Percentiles rank a stretch among this genome's conserved stretches.
phyloP scores from a whole-genome alignment of 2,888 invertebrate genomes.

The Cetonia aurata region DNA sequence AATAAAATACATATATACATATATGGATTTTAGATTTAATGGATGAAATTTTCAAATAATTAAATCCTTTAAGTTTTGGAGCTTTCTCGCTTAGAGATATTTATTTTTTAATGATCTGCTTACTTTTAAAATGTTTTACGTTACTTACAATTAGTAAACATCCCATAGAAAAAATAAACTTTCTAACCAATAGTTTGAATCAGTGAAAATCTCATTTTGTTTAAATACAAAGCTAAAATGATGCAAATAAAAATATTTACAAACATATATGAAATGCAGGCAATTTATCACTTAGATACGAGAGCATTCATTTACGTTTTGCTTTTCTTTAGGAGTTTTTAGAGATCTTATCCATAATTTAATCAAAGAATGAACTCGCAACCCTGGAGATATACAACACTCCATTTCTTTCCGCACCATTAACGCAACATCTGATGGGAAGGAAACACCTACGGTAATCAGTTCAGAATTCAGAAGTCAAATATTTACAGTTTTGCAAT shows the following conservation, averaged over 20 bases:
- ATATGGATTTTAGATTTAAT: no score
- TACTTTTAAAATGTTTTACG: no score
- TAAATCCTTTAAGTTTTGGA: no score
- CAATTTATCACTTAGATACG: slow-evolving; percentile 10
- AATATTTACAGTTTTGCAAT: slow-evolving; percentile 46
- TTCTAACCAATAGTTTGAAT: no score
- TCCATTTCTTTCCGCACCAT: slow-evolving; percentile 26
- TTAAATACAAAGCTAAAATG: no score
- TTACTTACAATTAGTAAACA: no score
- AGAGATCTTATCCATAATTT: slow-evolving; percentile 10
- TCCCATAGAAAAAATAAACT: no score
- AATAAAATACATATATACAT: no score
- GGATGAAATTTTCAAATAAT: no score
- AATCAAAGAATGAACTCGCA: slow-evolving; percentile 10
- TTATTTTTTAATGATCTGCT: no score
- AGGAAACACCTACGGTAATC: slow-evolving; percentile 22
- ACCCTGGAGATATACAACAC: background rate
- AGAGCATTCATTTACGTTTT: slow-evolving; percentile 11
- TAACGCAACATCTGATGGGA: slow-evolving; percentile 20
- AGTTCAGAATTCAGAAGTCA: slow-evolving; percentile 40
- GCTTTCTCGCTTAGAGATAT: no score
- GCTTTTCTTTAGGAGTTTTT: background rate
- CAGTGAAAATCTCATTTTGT: no score
- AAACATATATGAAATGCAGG: background rate
- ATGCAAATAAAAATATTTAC: background rate